phyloP scores from a whole-genome alignment of 2,888 invertebrate species.

The Morinoia aosen region DNA sequence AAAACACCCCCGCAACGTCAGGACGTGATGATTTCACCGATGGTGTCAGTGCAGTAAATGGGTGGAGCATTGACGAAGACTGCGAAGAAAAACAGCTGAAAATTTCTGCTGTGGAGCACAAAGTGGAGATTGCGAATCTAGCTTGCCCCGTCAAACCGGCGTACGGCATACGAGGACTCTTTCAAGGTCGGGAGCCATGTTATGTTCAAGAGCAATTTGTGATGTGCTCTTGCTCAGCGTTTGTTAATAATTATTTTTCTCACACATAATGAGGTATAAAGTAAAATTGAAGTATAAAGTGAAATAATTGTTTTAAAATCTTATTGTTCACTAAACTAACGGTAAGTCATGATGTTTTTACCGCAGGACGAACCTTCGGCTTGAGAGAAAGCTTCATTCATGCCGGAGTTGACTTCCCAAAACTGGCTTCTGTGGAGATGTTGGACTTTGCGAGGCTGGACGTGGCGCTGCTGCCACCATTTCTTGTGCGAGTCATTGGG shows the following conservation, averaged over 20 bases:
- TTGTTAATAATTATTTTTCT: background rate
- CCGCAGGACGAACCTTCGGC: background rate
- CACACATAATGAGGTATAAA: background rate
- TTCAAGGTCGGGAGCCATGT: background rate
- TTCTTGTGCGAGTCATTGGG: constrained; percentile 15
- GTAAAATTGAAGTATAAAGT: background rate
- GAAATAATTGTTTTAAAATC: background rate
- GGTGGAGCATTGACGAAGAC: background rate
- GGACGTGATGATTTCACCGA: background rate
- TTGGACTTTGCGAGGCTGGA: background rate
- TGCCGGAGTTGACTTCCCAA: constrained; percentile 30
- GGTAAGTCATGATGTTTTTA: background rate
- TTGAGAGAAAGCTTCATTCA: background rate
- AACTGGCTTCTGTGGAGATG: background rate
- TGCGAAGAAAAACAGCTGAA: background rate
- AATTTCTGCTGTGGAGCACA: background rate
- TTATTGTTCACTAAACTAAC: background rate
- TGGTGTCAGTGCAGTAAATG: background rate
- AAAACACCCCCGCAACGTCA: background rate
- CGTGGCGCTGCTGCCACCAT: background rate
- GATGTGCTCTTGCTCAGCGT: background rate
- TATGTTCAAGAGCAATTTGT: background rate
- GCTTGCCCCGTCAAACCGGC: constrained; percentile 8
- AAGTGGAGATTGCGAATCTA: background rate
- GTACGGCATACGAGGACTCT: background rate